These are phyloP conservation scores for Pogonophryne albipinna DNA, from an alignment of 2,797 vertebrate species.

Conservation along the genomic window DNA sequence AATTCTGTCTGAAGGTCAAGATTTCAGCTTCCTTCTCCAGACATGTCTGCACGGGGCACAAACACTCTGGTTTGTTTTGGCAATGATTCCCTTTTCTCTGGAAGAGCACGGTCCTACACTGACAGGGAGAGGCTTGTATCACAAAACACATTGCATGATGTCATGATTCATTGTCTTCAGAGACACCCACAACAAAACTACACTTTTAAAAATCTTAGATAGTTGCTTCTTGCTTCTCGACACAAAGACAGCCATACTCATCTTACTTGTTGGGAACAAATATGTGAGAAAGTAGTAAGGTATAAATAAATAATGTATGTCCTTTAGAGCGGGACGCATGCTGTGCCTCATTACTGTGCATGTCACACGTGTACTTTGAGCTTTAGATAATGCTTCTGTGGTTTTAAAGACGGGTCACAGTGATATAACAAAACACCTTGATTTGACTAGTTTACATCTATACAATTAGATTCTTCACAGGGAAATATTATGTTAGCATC, in stretches of 20 bases:
- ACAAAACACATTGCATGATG: constrained; percentile 77
- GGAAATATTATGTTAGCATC: constrained; percentile 16
- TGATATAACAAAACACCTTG: constrained; percentile 58
- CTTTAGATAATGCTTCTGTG: constrained; percentile 70
- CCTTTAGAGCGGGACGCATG: constrained; percentile 65
- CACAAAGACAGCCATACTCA: constrained; percentile 71
- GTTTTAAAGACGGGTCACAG: constrained; percentile 65
- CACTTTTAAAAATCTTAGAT: constrained; percentile 67
- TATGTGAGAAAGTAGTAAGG: constrained; percentile 68
- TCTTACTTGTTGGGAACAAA: constrained; percentile 75
- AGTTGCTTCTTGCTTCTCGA: constrained; percentile 64
- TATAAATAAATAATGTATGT: constrained; percentile 81
- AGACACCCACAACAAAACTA: constrained; percentile 77
- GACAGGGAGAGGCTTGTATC: constrained; percentile 76
- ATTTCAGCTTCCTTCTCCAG: constrained; percentile 50
- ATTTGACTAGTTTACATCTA: constrained; percentile 53
- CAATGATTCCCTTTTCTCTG: constrained; percentile 59
- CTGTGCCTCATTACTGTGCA: constrained; percentile 75
- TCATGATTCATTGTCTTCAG: constrained; percentile 78
- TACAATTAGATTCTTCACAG: constrained; percentile 33
- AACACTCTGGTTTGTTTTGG: constrained; percentile 70
- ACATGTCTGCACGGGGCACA: constrained; percentile 50
- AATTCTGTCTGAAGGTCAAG: constrained; percentile 66
- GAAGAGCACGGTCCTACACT: constrained; percentile 63
- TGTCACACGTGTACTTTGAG: constrained; percentile 77